Base-by-base conservation (phyloP, 1,140 invertebrate genomes). In the Drosophila subobscura region DNA sequence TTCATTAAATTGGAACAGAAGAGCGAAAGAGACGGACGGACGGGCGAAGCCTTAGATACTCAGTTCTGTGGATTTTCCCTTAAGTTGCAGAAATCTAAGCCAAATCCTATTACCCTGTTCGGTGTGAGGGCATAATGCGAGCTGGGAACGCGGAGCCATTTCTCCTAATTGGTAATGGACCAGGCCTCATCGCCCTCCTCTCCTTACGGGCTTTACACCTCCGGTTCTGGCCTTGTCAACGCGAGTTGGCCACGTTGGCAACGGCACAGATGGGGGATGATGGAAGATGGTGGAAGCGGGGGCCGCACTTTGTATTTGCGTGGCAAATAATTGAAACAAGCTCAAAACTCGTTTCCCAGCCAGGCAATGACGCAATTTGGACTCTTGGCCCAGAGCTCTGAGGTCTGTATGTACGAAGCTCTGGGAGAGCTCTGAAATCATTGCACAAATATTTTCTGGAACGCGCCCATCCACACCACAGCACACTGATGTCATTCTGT, bases 1-100 rank as follows among this genome's bases (percentile, higher is more conserved):
- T 85, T 85, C 81, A 85, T 86, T 85, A 85, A 85, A 85, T 81
- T 86, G 61, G 42, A 67, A 55, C 23, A 46, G 41, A 10, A 1
- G 42, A 67, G 42, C 41, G 40, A 40, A 40, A 12, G 40, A 45
- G 37, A n/a, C 14, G 40, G 49, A 54, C 25, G 40, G 40, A 23
- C 16, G 16, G 33, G 47, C 20, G 16, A n/a, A 10, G 8, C 8
- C 29, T 10, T 33, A 33, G 29, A 33, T 33, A 29, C 6, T 33
- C 8, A 4, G 0, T 10, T 3, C 8, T 3, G 3, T 33, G 3
- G 8, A 33, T 8, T 8, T 33, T 33, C 29, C 3, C 29, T 8
- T 33, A 3, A 33, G 29, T 8, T 10, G 29, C 29, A 33, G 3
- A 10, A 8, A 10, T 33, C 29, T 33, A 33, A 33, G 29, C 29